A percentile compares a stretch with the other conserved stretches of the same genome.
phyloP scores from a whole-genome alignment of 2,888 invertebrate species.

The Gasteruption jaculator region DNA sequence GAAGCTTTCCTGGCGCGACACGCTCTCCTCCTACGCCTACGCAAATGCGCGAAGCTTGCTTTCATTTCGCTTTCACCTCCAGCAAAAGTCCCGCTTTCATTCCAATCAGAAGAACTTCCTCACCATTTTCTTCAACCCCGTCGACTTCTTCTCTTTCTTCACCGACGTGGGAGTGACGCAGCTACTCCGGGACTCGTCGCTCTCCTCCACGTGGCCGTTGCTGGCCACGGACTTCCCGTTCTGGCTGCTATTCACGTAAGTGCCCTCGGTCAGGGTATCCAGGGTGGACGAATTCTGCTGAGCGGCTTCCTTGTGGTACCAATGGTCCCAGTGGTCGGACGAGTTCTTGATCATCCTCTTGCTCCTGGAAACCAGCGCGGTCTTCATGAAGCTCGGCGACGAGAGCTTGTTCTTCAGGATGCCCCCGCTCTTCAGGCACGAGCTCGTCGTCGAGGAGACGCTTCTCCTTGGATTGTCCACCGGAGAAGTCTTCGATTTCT shows the following conservation, averaged over 20 bases:
- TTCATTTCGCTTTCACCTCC: too few species aligned
- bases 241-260: slow-evolving; percentile 27
- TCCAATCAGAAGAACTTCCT: slow-evolving; percentile 72
- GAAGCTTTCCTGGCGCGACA: too few species aligned
- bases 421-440: slow-evolving; percentile 17
- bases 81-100: too few species aligned
- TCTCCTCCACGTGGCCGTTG: slow-evolving; percentile 33
- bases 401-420: slow-evolving; percentile 35
- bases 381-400: slow-evolving; percentile 51
- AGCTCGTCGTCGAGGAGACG: slow-evolving; percentile 14
- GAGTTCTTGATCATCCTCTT: slow-evolving; percentile 41
- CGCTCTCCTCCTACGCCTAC: too few species aligned
- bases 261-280: slow-evolving; percentile 17
- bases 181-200: slow-evolving; percentile 38
- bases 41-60: too few species aligned
- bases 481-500: slow-evolving; percentile 3
- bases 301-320: slow-evolving; percentile 27
- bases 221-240: slow-evolving; percentile 17
- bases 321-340: slow-evolving; percentile 29
- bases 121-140: slow-evolving; percentile 71
- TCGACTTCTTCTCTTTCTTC: slow-evolving; percentile 61
- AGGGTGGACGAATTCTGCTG: slow-evolving; percentile 21
- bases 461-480: slow-evolving; percentile 16
- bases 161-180: slow-evolving; percentile 32
- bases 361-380: slow-evolving; percentile 49